Evolutionary conservation across 2,797 vertebrate genomes (phyloP), one percentile per base, ranked within the genome.

Genomic region (Chaunax sp.): DNA sequence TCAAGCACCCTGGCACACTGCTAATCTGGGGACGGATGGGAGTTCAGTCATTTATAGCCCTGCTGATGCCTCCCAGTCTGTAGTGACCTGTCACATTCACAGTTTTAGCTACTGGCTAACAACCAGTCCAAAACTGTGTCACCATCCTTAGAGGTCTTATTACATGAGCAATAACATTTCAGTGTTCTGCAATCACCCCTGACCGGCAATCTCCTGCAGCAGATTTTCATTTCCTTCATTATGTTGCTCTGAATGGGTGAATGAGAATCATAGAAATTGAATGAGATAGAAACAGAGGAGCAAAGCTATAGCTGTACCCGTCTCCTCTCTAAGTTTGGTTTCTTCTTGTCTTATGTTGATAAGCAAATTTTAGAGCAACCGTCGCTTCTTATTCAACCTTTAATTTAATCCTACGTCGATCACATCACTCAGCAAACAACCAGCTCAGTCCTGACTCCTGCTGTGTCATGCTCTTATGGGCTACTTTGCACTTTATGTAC

Each of bases 1-100:
- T 65, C 55, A 59, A 76, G 76, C 62, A 35, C 11, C 46, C 47
- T 43, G 62, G 49, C 52, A 53, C 23, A 10, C 37, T 52, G 67
- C 71, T 85, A 81, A 85, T 84, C 81, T 61, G 59, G 73, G 71
- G 46, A 65, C 8, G 53, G 70, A 64, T 38, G 54, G 54, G 81
- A 71, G 75, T 58, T 77, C 62, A 58, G 56, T 67, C 15, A 6
- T 68, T 80, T 81, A 81, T 82, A 77, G 79, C 75, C 69, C 49
- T 66, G 63, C 77, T 83, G 61, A 74, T 38, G 47, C 63, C 68
- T 78, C 57, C 61, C 49, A 45, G 41, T 61, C 67, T 58, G 64
- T 41, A 43, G 68, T 55, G 73, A 85, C 82, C 79, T 3, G 5
- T 26, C 61, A 40, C 53, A 72, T 59, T 77, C 67, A 19, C 62